Conservation (phyloP, 1,140 invertebrate species). For the Anoplolepis gracilipes region DNA sequence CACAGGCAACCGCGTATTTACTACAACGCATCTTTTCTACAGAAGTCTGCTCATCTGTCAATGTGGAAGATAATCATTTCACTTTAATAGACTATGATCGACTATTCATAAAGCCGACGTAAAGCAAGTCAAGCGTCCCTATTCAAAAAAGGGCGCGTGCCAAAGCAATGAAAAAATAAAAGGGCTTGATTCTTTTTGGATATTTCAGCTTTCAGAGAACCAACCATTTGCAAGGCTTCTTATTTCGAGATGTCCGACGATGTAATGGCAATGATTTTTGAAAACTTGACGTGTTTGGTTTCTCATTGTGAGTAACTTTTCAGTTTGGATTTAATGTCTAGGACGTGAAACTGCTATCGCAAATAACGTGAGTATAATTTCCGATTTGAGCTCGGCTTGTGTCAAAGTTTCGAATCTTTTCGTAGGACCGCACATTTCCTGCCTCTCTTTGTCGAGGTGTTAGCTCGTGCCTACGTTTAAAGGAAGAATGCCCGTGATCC, state of each 20-base stretch:
- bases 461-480: conserved; percentile 59
- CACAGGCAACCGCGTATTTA: conserved; percentile 45
- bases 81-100: conserved; percentile 75
- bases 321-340: background rate
- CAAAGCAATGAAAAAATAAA: conserved; percentile 50
- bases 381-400: conserved; percentile 53
- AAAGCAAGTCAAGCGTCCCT: conserved; percentile 56
- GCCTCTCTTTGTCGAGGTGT: conserved; percentile 57
- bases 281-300: background rate
- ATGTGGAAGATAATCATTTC: conserved; percentile 72
- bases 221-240: conserved; percentile 13
- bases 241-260: conserved; percentile 44
- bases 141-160: conserved; percentile 61
- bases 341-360: conserved; percentile 21
- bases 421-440: conserved; percentile 25
- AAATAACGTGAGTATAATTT: conserved; percentile 55
- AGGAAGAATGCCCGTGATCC: conserved; percentile 73
- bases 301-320: background rate
- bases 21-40: conserved; percentile 8
- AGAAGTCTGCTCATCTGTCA: conserved; percentile 61
- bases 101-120: conserved; percentile 64
- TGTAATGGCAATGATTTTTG: conserved; percentile 58
- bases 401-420: conserved; percentile 25
- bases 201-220: conserved; percentile 3
- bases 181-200: conserved; percentile 7